Base-by-base conservation (phyloP, 2,888 invertebrate species). In the Dromius quadrimaculatus region DNA sequence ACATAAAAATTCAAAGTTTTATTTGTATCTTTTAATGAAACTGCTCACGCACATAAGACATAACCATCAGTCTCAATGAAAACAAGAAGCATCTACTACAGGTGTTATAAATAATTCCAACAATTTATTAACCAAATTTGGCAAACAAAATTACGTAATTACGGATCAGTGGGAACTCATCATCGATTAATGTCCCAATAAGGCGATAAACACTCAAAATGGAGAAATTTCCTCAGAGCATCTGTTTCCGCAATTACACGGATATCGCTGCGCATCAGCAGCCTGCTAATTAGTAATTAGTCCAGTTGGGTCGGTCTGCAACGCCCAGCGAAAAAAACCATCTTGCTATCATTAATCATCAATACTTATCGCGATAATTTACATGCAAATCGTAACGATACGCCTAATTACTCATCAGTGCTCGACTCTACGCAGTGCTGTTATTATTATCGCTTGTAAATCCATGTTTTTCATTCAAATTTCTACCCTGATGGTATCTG, bases 321-420 rank as follows among this genome's bases (percentile, higher is more conserved):
- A 22, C 17, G 32, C 34, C 34, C 20, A 47, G 28, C n/a, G 15
- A 11, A 34, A 59, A 59, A 59, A 59, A n/a, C 32, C 15, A 32
- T 11, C 57, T 19, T 11, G 36, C 17, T 8, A 43, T 41, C 62
- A 62, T 62, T 62, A 62, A 62, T 62, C 62, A 62, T 62, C 41
- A 41, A 62, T 62, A 62, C 38, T 62, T 62, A 62, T 62, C 62
- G 43, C 62, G 41, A 62, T 59, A 34, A 59, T 62, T 23, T 62
- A 62, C 41, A 62, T 62, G 62, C 62, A 62, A 62, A 62, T 62
- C 59, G 59, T 34, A 19, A 34, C 59, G 59, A 59, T 59, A 59
- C 59, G 59, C 36, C 19, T 59, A 59, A 59, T 59, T 59, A 59
- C 20, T 59, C 59, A 59, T 59, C 59, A 22, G 19, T 13, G 13